phyloP scores from a whole-genome alignment of 2,888 invertebrate genomes.

The Acronicta psi region DNA sequence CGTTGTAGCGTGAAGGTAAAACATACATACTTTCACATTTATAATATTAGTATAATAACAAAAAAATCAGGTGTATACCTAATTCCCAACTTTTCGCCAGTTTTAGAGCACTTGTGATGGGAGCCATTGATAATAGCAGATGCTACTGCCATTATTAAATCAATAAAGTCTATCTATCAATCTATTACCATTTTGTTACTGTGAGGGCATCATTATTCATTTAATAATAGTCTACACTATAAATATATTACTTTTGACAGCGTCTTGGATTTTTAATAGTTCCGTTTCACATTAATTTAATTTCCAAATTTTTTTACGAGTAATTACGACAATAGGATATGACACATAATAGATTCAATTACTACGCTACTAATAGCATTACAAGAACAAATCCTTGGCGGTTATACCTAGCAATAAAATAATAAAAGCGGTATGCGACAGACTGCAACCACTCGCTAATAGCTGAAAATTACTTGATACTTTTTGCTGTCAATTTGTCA shows the following conservation, averaged over 20 bases:
- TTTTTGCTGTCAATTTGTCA: constrained; percentile 31
- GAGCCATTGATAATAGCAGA: too few species aligned
- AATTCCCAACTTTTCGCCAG: too few species aligned
- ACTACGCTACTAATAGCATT: constrained; percentile 14
- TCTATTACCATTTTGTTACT: too few species aligned
- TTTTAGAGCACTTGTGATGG: too few species aligned
- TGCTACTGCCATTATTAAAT: too few species aligned
- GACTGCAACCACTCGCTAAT: constrained; percentile 21
- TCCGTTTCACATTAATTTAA: constrained; percentile 31
- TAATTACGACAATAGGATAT: constrained; percentile 43
- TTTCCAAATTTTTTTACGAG: constrained; percentile 18
- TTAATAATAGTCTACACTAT: background rate
- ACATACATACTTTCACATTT: too few species aligned
- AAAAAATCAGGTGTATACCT: too few species aligned
- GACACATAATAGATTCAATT: constrained; percentile 43
- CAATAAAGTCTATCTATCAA: too few species aligned
- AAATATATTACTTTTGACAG: background rate
- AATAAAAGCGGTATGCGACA: constrained; percentile 4
- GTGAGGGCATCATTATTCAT: too few species aligned
- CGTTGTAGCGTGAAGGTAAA: too few species aligned
- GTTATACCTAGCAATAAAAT: constrained; percentile 12
- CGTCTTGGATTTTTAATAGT: background rate
- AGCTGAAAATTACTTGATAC: constrained; percentile 16
- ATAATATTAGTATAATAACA: too few species aligned
- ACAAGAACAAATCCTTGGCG: constrained; percentile 28